Evolutionary conservation across 2,797 vertebrate species (phyloP).

Genomic region (Podarcis siculus): DNA sequence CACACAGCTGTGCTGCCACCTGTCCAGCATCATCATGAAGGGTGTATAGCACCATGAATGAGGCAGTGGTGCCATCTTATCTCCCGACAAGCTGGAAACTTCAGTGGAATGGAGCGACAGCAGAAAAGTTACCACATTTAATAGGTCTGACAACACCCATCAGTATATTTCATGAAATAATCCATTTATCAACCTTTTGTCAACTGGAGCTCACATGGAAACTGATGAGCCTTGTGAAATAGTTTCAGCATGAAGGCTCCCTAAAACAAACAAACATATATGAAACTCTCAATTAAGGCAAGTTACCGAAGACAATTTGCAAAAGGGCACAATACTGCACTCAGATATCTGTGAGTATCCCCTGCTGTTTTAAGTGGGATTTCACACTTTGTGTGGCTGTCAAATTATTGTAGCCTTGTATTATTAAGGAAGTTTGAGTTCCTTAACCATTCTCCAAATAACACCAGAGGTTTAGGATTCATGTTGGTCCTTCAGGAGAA

Average conservation of each 20-base stretch:
- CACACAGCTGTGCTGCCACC: neutral
- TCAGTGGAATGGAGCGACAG: neutral
- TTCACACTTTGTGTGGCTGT: neutral
- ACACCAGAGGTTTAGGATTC: neutral
- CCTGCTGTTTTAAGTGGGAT: neutral
- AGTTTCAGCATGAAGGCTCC: neutral
- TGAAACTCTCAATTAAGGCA: neutral
- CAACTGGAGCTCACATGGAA: neutral
- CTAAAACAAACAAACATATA: no score
- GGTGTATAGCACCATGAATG: no score
- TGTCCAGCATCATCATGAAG: neutral
- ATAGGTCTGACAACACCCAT: neutral
- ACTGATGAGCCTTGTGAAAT: neutral
- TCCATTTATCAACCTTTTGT: conserved; percentile 7
- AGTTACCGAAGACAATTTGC: neutral
- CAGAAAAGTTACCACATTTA: no score
- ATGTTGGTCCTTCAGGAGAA: neutral
- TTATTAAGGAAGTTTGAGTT: neutral
- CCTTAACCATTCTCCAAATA: neutral
- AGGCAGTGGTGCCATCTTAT: neutral
- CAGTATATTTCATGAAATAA: conserved; percentile 18
- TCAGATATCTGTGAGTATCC: neutral
- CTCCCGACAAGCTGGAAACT: neutral
- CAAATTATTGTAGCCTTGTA: neutral
- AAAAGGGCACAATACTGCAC: neutral